Evolutionary conservation across 2,888 invertebrate species (phyloP), one percentile per base, ranked within the genome.

Genomic region (Melanargia galathea): DNA sequence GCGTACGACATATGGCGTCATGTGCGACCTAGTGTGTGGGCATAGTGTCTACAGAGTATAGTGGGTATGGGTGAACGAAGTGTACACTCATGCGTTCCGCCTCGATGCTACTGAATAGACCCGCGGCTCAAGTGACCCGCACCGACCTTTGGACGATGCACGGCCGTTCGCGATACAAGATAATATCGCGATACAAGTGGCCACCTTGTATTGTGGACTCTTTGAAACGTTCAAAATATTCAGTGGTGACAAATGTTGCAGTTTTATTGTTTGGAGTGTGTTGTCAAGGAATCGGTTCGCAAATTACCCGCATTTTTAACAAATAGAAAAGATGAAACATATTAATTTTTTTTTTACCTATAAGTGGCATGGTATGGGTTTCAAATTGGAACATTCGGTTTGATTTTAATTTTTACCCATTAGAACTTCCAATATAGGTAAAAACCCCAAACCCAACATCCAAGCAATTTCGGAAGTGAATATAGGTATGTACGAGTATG

Each of bases 1-100:
- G 90, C 80, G 82, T 77, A 58, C 80, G 82, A 82, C 91, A 91
- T 91, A 91, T 91, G 90, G 90, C 89, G 78, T 81, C 78, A 71
- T 69, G 76, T 64, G 77, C 67, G 64, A 64, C 74, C 40, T 59
- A 54, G 74, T 71, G 70, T 74, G 71, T 74, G 71, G 65, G 52
- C 11, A 20, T 33, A 35, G 35, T 35, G 13, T 35, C 11, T 22
- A 20, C 51, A n/a, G n/a, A n/a, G n/a, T 35, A 52, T 20, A 18
- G 30, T 30, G 1, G 30, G 70, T 74, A 71, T 74, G 71, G 65
- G 73, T 72, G 70, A 73, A 71, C 74, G 71, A 63, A 38, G 40
- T 40, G 48, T 13, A 48, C 24, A 30, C 18, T n/a, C 26, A 16
- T 57, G 67, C 77, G 88, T 88, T 85, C 77, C 90, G 85, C 87